Evolutionary conservation across 2,888 invertebrate genomes (phyloP).

Genomic region (Polyommatus iphigenia): DNA sequence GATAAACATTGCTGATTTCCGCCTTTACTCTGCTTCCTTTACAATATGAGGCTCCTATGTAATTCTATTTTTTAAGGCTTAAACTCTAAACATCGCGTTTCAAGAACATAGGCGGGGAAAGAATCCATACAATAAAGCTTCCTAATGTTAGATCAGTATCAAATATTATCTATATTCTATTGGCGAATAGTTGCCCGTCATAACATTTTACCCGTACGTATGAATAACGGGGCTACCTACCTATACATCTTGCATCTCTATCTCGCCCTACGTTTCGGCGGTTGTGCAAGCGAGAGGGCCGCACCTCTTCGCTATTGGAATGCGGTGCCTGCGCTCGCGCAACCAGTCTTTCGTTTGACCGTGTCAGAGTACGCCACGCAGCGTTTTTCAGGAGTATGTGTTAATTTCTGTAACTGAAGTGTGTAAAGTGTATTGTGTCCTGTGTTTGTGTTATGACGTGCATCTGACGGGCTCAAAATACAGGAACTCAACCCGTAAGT

Average conservation of each 20-base stretch:
- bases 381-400: slow-evolving; percentile 67
- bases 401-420: slow-evolving; percentile 65
- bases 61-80: too few species aligned
- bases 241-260: slow-evolving; percentile 51
- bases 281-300: slow-evolving; percentile 55
- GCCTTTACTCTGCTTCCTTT: too few species aligned
- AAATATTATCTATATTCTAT: slow-evolving; percentile 39
- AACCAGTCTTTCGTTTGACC: slow-evolving; percentile 68
- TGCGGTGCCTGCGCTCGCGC: slow-evolving; percentile 71
- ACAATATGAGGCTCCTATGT: too few species aligned
- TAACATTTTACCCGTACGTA: slow-evolving; percentile 58
- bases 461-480: slow-evolving; percentile 70
- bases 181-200: slow-evolving; percentile 46
- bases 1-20: too few species aligned
- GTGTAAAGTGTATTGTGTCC: slow-evolving; percentile 66
- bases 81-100: neutral
- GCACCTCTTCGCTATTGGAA: slow-evolving; percentile 66
- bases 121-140: neutral
- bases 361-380: slow-evolving; percentile 56
- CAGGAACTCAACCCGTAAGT: slow-evolving; percentile 72
- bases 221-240: slow-evolving; percentile 73
- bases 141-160: slow-evolving; percentile 20
- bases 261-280: slow-evolving; percentile 41
- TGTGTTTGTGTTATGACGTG: slow-evolving; percentile 74
- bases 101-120: neutral